Percentiles rank a stretch among this genome's conserved stretches.
Evolutionary conservation across 92 coral and sea anemone species (phyloP).

Genomic region (Isaurus tuberculatus): DNA sequence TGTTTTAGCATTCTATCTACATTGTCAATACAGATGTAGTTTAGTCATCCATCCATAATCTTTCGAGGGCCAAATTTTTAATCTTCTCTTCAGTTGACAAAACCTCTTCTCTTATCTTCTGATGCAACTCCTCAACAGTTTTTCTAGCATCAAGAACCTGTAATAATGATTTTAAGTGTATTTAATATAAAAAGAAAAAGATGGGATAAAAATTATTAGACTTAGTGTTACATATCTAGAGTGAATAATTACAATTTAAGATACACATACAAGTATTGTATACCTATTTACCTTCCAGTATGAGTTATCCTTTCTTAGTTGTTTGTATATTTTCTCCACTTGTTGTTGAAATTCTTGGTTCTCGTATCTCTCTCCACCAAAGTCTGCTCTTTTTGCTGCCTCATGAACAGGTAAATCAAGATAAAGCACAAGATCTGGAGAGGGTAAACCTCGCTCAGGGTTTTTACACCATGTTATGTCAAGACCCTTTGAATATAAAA

Average conservation of each 20-base stretch:
- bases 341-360: conserved; percentile 78
- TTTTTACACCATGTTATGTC: conserved; percentile 90
- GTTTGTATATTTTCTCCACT: conserved; percentile 75
- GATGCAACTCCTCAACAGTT: conserved; percentile 73
- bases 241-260: no score
- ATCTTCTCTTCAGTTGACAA: conserved; percentile 40
- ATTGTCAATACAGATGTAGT: not conserved
- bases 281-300: conserved; percentile 93
- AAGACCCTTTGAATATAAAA: conserved; percentile 65
- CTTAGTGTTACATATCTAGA: no score
- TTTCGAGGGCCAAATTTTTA: conserved; percentile 33
- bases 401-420: conserved; percentile 81
- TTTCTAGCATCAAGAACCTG: conserved; percentile 87
- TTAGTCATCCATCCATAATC: conserved; percentile 60
- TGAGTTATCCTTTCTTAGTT: conserved; percentile 64
- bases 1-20: no score
- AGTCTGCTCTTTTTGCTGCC: conserved; percentile 78
- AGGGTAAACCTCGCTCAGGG: conserved; percentile 90
- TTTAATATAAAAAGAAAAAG: not conserved
- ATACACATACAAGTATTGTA: not conserved
- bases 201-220: no score
- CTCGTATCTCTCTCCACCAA: conserved; percentile 94
- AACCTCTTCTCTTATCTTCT: conserved; percentile 71
- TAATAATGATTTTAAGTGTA: not conserved
- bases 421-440: conserved; percentile 91